Conservation (phyloP, 1,140 invertebrate species). For the Philotrypesis tridentata region DNA sequence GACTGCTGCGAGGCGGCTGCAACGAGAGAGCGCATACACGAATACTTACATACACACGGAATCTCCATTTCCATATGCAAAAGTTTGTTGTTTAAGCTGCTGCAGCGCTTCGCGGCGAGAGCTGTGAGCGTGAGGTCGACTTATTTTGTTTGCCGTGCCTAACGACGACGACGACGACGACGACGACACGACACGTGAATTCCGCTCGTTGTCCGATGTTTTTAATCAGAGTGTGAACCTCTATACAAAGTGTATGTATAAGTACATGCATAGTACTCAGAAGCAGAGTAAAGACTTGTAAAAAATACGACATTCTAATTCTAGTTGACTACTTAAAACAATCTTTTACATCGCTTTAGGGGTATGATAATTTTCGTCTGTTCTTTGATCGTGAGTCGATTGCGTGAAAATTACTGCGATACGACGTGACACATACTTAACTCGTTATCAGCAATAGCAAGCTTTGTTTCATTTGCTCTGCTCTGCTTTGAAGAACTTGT, state of each 20-base stretch:
- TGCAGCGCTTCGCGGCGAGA: background rate
- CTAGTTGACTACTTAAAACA: background rate
- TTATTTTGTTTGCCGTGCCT: background rate
- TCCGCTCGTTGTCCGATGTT: background rate
- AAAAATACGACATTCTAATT: too few species aligned
- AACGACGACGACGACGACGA: background rate
- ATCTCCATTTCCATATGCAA: slow-evolving; percentile 41
- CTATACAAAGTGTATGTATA: background rate
- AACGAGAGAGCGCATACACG: background rate
- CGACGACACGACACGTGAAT: background rate
- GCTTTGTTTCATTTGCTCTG: background rate
- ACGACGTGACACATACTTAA: background rate
- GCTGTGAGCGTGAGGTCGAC: background rate
- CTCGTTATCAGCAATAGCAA: background rate
- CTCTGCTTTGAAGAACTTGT: background rate
- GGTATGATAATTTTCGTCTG: too few species aligned
- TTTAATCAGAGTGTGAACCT: too few species aligned
- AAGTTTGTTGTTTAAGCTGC: slow-evolving; percentile 3
- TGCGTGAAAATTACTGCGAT: background rate
- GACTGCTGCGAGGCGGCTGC: background rate
- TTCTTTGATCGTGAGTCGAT: background rate
- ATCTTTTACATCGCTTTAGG: too few species aligned
- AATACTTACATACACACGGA: too few species aligned
- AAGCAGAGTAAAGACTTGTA: background rate
- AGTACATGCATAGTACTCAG: background rate